Evolutionary conservation across 2,888 invertebrate species (phyloP).

Genomic region (Idaea dimidiata): DNA sequence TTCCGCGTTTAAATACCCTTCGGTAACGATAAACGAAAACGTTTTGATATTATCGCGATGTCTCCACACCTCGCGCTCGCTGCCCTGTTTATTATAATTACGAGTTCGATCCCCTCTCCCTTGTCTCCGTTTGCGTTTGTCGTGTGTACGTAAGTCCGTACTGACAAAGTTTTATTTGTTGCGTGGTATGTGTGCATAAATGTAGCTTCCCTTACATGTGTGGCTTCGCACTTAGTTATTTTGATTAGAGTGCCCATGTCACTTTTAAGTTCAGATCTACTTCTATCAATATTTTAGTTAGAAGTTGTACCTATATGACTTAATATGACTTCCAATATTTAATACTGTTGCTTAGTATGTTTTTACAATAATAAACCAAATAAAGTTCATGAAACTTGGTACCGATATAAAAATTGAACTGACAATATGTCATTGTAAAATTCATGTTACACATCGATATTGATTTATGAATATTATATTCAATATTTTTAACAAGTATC

Average conservation of each 20-base stretch:
- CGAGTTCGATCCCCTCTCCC: conserved; percentile 39
- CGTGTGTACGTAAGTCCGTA: not conserved
- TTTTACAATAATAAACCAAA: not conserved
- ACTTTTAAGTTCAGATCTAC: not conserved
- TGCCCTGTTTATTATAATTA: conserved; percentile 56
- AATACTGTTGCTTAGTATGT: not conserved
- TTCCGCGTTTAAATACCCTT: conserved; percentile 63
- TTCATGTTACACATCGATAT: conserved; percentile 12
- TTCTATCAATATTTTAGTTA: not conserved
- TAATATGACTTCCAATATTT: not conserved
- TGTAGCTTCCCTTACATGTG: not conserved
- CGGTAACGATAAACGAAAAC: conserved; percentile 58
- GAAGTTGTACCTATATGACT: too few relatives aligned
- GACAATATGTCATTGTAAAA: conserved; percentile 1
- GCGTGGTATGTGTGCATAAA: not conserved
- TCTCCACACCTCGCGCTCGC: conserved; percentile 63
- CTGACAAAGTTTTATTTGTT: conserved; percentile 10
- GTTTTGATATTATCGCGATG: conserved; percentile 67
- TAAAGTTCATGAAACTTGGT: not conserved
- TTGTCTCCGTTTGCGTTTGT: conserved; percentile 13
- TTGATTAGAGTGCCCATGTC: not conserved
- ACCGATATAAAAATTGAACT: not conserved
- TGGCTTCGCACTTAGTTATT: not conserved
- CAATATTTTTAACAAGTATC: conserved; percentile 36
- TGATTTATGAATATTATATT: conserved; percentile 19